Base-by-base conservation (phyloP, 2,888 invertebrate genomes). In the Drosophila mulleri region DNA sequence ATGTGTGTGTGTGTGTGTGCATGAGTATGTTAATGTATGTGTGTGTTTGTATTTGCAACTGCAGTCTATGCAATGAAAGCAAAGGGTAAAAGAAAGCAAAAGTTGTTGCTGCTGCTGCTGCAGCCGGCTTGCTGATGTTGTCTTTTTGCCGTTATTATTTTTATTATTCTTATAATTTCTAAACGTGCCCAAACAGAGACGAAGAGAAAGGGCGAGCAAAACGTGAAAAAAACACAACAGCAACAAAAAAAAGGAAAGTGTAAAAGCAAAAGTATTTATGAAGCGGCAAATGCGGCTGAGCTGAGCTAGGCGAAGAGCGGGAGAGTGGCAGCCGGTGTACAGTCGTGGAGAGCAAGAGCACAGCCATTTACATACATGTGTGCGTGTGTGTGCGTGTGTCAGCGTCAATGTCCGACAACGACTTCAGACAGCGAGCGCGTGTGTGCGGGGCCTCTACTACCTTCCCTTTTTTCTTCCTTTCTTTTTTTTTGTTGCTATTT, bases 231-330 rank as follows among this genome's bases (percentile, higher is more conserved):
- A n/a, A 20, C 32, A 37, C 20, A 44, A 20, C 2, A 45, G 7
- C 20, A 16, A 23, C 6, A n/a, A 20, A 16, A 61, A 85, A 86
- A 83, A 84, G 85, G 86, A 83, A 83, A 83, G 88, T 83, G 88
- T 83, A 83, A 88, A 83, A 89, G 89, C 89, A 89, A 89, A 87
- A 87, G 89, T 86, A 88, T 84, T 88, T 88, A 80, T 76, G 69
- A 71, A 83, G 83, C 86, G 70, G 78, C 85, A 82, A 81, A 70
- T 71, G 77, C 77, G 85, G 82, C 80, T 71, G 66, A 67, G 73
- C 67, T 75, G 65, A 72, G 76, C 62, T 70, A 59, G 75, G 77
- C 58, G 26, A 54, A 7, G 26, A 52, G 20, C 14, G 7, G 7
- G 35, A 20, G 32, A 35, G 20, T 20, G 3, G 35, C n/a, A 26